Evolutionary conservation across 2,113 vertebrate species (phyloP).

Genomic region (Corythaeola cristata): DNA sequence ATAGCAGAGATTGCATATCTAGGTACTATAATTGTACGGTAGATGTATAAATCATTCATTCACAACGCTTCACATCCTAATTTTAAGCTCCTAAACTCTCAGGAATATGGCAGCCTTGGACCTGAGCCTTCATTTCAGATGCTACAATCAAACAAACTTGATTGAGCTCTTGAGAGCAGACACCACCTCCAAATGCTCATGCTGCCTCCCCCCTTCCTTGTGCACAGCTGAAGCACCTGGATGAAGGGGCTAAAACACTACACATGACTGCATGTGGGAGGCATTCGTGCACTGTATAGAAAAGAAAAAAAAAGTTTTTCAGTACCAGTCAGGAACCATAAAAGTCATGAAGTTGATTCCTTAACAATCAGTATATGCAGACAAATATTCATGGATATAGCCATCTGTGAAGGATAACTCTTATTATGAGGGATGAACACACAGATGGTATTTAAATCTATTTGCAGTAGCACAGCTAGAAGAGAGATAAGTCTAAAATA

Average conservation of each 20-base stretch:
- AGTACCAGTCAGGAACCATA: no score
- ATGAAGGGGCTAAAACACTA: neutral
- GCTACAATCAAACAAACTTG: neutral
- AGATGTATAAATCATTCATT: neutral
- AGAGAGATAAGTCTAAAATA: neutral
- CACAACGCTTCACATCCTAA: neutral
- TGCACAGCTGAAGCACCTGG: neutral
- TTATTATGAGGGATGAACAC: neutral
- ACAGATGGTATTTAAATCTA: neutral
- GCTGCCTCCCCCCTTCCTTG: neutral
- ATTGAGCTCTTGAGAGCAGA: neutral
- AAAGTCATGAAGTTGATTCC: neutral
- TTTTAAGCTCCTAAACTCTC: neutral
- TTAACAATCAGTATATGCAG: neutral
- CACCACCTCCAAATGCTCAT: neutral
- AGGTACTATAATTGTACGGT: neutral
- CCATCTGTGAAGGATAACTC: neutral
- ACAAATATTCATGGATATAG: neutral
- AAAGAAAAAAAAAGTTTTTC: neutral
- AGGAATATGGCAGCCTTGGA: neutral
- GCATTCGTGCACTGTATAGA: accelerated
- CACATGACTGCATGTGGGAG: neutral
- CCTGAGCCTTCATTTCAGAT: neutral
- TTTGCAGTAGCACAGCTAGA: neutral
- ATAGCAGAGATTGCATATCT: neutral